Conservation (phyloP, 2,888 invertebrate genomes). For the Apotomis capreana region DNA sequence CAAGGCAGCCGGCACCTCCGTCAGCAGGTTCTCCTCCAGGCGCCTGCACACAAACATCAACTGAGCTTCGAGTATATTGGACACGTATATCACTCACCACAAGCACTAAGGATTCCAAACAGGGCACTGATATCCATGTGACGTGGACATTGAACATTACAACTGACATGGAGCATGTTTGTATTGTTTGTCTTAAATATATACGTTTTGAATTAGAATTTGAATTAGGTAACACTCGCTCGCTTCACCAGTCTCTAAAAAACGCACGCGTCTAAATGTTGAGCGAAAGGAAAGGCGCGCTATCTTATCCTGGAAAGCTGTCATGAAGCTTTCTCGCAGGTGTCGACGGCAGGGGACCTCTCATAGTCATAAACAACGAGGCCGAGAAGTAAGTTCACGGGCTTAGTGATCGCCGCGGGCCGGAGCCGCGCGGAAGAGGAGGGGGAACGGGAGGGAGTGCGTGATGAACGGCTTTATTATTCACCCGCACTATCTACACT, state of each 20-base stretch:
- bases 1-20: conserved; percentile 89
- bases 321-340: conserved; percentile 16
- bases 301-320: conserved; percentile 2
- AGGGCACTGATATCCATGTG: too few species aligned
- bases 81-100: too few species aligned
- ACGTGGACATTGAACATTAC: too few species aligned
- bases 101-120: too few species aligned
- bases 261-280: too few species aligned
- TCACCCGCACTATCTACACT: conserved; percentile 36
- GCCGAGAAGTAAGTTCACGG: conserved; percentile 29
- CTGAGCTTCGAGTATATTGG: too few species aligned
- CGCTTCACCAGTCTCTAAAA: too few species aligned
- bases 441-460: neutral
- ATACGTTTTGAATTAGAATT: too few species aligned
- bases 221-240: too few species aligned
- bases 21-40: conserved; percentile 76
- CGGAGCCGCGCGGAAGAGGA: conserved; percentile 3
- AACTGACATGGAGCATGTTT: too few species aligned
- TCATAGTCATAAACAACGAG: conserved; percentile 34
- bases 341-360: conserved; percentile 15
- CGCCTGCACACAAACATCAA: conserved; percentile 57
- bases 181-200: too few species aligned
- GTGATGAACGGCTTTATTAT: conserved; percentile 40
- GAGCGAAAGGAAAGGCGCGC: neutral
- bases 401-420: conserved; percentile 22